phyloP scores from a whole-genome alignment of 1,140 invertebrate genomes.

The Magallana gigas region DNA sequence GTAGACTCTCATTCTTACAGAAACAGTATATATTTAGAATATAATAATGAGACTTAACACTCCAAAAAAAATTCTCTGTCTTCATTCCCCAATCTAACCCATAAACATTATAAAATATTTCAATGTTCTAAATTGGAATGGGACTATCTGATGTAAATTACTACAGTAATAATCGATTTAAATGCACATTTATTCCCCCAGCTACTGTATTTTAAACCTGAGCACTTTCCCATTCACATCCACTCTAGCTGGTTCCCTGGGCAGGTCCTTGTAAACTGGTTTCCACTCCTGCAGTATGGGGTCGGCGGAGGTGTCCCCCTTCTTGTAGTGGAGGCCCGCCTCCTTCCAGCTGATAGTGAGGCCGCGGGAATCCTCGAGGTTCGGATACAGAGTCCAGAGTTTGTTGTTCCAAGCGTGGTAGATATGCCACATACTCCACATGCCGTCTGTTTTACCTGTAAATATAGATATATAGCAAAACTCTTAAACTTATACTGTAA shows the following conservation, averaged over 20 bases:
- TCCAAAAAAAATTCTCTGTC: too few species aligned
- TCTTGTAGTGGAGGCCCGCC: conserved; percentile 45
- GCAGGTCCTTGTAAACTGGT: conserved; percentile 41
- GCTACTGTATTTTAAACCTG: neutral
- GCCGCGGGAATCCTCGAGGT: conserved; percentile 44
- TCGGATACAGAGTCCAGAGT: conserved; percentile 48
- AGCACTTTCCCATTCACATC: conserved; percentile 50
- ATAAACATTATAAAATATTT: too few species aligned
- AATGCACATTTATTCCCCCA: too few species aligned
- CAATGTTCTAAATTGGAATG: too few species aligned
- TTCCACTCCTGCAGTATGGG: conserved; percentile 50
- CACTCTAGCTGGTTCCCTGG: conserved; percentile 41
- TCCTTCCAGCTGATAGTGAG: conserved; percentile 52
- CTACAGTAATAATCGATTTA: too few species aligned
- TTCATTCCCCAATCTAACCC: too few species aligned
- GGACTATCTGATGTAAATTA: too few species aligned
- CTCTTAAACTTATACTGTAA: too few species aligned
- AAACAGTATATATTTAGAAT: too few species aligned
- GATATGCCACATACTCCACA: conserved; percentile 74
- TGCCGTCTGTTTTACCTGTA: conserved; percentile 49
- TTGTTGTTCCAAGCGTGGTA: conserved; percentile 64
- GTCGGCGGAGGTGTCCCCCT: neutral
- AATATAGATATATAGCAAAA: neutral
- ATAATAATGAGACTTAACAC: too few species aligned
- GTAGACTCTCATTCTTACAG: too few species aligned